Evolutionary conservation across 2,113 vertebrate species (phyloP), one percentile per base, ranked within the genome.

Genomic region (Sterrhoptilus dennistouni): DNA sequence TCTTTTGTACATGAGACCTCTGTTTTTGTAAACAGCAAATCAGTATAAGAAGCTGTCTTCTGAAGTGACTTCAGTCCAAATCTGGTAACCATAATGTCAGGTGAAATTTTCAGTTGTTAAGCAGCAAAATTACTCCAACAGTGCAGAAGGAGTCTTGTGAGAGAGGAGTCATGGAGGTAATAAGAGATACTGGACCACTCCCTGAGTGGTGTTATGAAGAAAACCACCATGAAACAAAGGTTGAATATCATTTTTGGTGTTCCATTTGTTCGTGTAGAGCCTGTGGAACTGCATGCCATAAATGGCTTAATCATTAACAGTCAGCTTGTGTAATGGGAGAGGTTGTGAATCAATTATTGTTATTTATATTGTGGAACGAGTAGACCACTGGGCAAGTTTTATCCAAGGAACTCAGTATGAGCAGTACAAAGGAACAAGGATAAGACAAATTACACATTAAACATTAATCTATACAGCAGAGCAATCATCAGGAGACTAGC

Each of bases 301-400:
- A 95, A 91, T 80, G 47, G 79, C n/a, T 85, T 94, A 91, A 94
- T 94, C 59, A 80, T 96, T 96, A 94, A 80, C 50, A 56, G 38
- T 40, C 35, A 72, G 16, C 15, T 23, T 59, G 13, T 84, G 36
- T 61, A 79, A 64, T 83, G 42, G 54, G 50, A 86, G 66, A 93
- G 59, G 68, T 36, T 70, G 44, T 60, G 47, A 90, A 66, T 88
- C 75, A 74, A 49, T 69, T 90, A 42, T 10, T 47, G 12, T 74
- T 72, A 63, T 66, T 90, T 88, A 17, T 45, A 74, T 36, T 86
- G 52, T 54, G 64, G 86, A 83, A 50, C 65, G 53, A 77, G 63
- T 42, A 92, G 85, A 93, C 33, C 16, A 85, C 54, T 76, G 53
- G 45, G 45, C 90, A 83, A 59, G 47, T 93, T 95, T 86, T 83